A percentile compares a stretch with the other conserved stretches of the same genome.
phyloP scores from a whole-genome alignment of 2,888 invertebrate genomes.

The Acanthopleura granulata region DNA sequence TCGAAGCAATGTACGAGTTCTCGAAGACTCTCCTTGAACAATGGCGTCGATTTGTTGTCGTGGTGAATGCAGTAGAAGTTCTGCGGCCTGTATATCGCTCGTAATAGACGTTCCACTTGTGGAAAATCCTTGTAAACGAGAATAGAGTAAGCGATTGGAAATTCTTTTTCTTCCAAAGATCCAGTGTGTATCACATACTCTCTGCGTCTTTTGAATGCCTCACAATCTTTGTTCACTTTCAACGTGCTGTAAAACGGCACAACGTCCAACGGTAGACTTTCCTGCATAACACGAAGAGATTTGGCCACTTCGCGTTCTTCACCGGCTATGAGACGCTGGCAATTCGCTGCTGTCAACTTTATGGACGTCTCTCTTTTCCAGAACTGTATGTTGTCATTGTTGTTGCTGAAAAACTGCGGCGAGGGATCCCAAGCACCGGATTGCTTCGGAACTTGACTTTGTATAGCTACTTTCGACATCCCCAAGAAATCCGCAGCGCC shows the following conservation, averaged over 20 bases:
- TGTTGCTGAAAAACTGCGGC: too few species aligned
- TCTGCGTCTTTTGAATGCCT: neutral
- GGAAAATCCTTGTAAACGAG: conserved; percentile 43
- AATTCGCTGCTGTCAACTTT: neutral
- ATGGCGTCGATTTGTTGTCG: conserved; percentile 38
- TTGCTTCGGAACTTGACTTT: too few species aligned
- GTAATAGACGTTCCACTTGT: conserved; percentile 47
- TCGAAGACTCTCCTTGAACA: conserved; percentile 30
- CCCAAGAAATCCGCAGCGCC: too few species aligned
- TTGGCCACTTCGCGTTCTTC: neutral
- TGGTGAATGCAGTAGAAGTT: conserved; percentile 60
- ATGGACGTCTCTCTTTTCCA: neutral
- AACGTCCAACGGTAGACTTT: neutral
- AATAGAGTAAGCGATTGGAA: conserved; percentile 53
- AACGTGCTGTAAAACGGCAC: neutral
- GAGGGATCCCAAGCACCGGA: too few species aligned
- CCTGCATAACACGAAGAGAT: neutral
- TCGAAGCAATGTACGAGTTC: conserved; percentile 43
- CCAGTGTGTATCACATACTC: conserved; percentile 35
- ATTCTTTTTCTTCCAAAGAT: conserved; percentile 36
- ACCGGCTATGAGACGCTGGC: neutral
- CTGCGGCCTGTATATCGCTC: conserved; percentile 57
- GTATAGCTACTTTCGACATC: too few species aligned
- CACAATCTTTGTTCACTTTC: neutral
- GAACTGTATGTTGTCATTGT: neutral